Percentiles rank a stretch among this genome's conserved stretches.
Conservation (phyloP, 2,797 vertebrate genomes). For the Labroides dimidiatus region DNA sequence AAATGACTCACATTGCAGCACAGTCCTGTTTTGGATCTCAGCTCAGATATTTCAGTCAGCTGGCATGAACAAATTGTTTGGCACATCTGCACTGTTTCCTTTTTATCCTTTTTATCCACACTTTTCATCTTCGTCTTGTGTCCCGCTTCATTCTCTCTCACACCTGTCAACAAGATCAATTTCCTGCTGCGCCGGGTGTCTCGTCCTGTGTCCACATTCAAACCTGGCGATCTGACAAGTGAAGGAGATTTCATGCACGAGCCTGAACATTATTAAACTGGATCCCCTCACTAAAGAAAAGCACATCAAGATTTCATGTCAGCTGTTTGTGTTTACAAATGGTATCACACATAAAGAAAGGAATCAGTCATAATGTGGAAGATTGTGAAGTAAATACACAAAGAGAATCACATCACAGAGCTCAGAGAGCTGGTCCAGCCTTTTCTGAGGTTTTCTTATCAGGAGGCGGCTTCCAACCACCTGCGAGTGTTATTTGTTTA, state of each 20-base stretch:
- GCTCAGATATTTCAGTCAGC: not conserved
- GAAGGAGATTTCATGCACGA: slow-evolving; percentile 14
- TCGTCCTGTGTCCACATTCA: slow-evolving; percentile 21
- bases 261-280: slow-evolving; percentile 32
- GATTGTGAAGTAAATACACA: slow-evolving; percentile 4
- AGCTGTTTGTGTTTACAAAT: slow-evolving; percentile 10
- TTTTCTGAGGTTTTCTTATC: too few species aligned
- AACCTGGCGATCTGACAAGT: slow-evolving; percentile 27
- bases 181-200: slow-evolving; percentile 24
- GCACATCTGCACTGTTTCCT: not conserved
- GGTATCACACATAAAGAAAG: slow-evolving; percentile 7
- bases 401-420: not conserved
- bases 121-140: slow-evolving; percentile 20
- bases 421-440: not conserved
- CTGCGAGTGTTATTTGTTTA: too few species aligned
- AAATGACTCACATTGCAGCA: not conserved
- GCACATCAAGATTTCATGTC: slow-evolving; percentile 10
- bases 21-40: not conserved
- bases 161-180: slow-evolving; percentile 52
- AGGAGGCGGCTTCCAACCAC: too few species aligned
- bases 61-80: slow-evolving; percentile 18
- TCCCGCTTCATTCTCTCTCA: slow-evolving; percentile 20
- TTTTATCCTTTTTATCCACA: slow-evolving; percentile 15
- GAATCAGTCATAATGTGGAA: slow-evolving; percentile 1
- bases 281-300: slow-evolving; percentile 7